Conservation (phyloP, 1,140 invertebrate species). For the Drosophila neocordata region DNA sequence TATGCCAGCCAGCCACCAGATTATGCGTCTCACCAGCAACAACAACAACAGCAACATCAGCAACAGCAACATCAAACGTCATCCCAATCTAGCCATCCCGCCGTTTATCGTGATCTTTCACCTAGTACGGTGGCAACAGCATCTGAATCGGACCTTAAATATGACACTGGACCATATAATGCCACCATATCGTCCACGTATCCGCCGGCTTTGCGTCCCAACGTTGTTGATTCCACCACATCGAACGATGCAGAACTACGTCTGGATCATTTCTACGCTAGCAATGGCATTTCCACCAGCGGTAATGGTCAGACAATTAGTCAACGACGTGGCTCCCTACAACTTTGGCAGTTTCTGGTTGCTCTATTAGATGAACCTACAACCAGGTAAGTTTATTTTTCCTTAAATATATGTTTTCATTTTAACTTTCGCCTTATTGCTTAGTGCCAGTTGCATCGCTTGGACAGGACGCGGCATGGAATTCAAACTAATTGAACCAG, state of each 20-base stretch:
- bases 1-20: conserved; percentile 64
- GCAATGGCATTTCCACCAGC: conserved; percentile 73
- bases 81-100: conserved; percentile 41
- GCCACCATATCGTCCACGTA: conserved; percentile 75
- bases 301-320: conserved; percentile 67
- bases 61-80: conserved; percentile 60
- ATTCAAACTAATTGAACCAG: conserved; percentile 97
- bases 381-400: conserved; percentile 68
- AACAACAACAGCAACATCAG: not conserved
- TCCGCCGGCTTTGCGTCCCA: conserved; percentile 58
- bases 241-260: conserved; percentile 76
- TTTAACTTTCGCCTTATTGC: not conserved
- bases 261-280: conserved; percentile 73
- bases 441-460: conserved; percentile 93
- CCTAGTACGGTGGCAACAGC: conserved; percentile 33
- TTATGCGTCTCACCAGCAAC: conserved; percentile 35
- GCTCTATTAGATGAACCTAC: conserved; percentile 93
- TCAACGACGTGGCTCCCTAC: conserved; percentile 90
- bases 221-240: conserved; percentile 72
- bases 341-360: conserved; percentile 97
- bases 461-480: conserved; percentile 98
- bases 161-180: conserved; percentile 77
- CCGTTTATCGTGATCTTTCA: conserved; percentile 61
- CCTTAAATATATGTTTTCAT: not conserved
- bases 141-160: conserved; percentile 67